phyloP scores from a whole-genome alignment of 1,140 invertebrate genomes.

The Meloidogyne exigua region DNA sequence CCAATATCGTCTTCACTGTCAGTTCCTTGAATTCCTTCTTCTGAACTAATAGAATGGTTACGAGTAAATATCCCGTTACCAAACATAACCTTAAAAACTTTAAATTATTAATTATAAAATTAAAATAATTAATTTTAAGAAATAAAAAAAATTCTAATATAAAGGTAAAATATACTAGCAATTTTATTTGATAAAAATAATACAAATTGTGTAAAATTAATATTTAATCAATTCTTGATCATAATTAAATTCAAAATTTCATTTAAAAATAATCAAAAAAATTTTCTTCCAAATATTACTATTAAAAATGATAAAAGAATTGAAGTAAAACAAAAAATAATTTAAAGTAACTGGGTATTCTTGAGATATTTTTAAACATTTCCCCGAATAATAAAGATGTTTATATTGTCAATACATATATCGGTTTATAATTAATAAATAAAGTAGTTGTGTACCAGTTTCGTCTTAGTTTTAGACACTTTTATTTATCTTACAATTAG shows the following conservation, averaged over 20 bases:
- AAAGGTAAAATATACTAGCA: too few relatives aligned
- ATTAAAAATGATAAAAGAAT: background rate
- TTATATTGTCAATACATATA: too few relatives aligned
- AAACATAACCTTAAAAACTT: background rate
- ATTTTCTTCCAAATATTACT: too few relatives aligned
- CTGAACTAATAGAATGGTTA: conserved; percentile 1
- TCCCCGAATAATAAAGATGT: background rate
- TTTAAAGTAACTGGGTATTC: background rate
- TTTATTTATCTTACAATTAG: too few relatives aligned
- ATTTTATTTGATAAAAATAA: too few relatives aligned
- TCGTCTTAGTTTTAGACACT: background rate
- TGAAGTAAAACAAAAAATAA: background rate
- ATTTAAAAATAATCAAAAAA: too few relatives aligned
- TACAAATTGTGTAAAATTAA: too few relatives aligned
- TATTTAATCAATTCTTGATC: too few relatives aligned
- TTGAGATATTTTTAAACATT: background rate
- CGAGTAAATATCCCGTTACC: background rate
- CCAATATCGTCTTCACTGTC: background rate
- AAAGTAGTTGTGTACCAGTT: background rate
- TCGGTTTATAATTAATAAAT: too few relatives aligned
- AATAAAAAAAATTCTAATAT: too few relatives aligned
- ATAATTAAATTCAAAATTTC: too few relatives aligned
- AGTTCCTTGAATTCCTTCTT: background rate
- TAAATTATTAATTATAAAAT: too few relatives aligned
- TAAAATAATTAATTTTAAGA: background rate